These are phyloP conservation scores for Cnemophilus loriae DNA, from an alignment of 2,113 vertebrate genomes.

Conservation along the genomic window DNA sequence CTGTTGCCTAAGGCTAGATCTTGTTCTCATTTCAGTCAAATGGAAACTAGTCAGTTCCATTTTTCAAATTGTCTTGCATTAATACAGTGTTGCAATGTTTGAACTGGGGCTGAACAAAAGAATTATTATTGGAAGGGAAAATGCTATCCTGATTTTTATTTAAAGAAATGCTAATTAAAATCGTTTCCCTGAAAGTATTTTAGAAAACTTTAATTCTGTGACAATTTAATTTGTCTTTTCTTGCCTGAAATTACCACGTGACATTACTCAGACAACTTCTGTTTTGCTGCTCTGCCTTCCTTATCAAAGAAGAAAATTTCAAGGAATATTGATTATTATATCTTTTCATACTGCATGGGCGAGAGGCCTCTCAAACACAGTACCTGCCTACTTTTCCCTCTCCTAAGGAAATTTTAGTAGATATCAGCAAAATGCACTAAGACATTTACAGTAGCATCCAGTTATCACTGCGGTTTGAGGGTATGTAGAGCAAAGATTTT, in stretches of 20 bases:
- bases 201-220: neutral
- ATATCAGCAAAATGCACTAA: neutral
- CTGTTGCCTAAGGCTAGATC: constrained; percentile 48
- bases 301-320: neutral
- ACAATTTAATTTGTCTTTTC: constrained; percentile 4
- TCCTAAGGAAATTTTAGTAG: neutral
- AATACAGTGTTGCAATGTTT: neutral
- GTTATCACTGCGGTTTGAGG: neutral
- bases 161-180: constrained; percentile 40
- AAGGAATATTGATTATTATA: neutral
- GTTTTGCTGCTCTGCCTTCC: neutral
- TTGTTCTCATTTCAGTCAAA: constrained; percentile 64
- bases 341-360: neutral
- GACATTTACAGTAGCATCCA: neutral
- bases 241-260: neutral
- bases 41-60: constrained; percentile 59
- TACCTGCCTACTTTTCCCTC: neutral
- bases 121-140: constrained; percentile 7
- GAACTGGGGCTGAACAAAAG: constrained; percentile 25
- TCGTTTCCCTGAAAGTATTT: neutral
- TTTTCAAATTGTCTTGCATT: constrained; percentile 45
- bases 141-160: neutral
- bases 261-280: neutral
- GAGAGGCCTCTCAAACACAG: neutral
- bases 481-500: neutral